A percentile compares a stretch with the other conserved stretches of the same genome.
These are phyloP conservation scores for Ophiothrix spiculata DNA, from an alignment of 35 echinoderm and acorn worm genomes.

Conservation along the genomic window DNA sequence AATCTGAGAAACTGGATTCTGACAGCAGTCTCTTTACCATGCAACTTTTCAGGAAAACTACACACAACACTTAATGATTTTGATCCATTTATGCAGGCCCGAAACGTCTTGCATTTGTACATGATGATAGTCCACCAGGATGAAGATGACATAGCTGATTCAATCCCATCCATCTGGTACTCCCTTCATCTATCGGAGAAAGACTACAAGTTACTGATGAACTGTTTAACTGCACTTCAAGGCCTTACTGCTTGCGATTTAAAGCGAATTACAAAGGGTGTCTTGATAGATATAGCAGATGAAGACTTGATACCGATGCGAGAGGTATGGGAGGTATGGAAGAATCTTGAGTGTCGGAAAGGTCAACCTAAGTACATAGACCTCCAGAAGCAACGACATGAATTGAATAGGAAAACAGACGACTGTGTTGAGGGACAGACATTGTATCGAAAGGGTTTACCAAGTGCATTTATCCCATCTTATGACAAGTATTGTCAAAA, in stretches of 20 bases:
- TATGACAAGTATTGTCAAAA: not conserved
- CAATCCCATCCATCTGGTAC: conserved; percentile 41
- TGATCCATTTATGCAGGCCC: conserved; percentile 42
- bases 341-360: not conserved
- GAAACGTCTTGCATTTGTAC: conserved; percentile 66
- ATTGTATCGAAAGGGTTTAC: not conserved
- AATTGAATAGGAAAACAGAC: not conserved
- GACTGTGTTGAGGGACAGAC: not conserved
- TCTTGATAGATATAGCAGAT: not conserved
- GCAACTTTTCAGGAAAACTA: conserved; percentile 43
- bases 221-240: conserved; percentile 3
- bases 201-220: conserved; percentile 35
- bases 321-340: conserved; percentile 42
- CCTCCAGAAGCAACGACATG: conserved; percentile 7
- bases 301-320: conserved; percentile 12
- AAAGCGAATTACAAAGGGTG: not conserved
- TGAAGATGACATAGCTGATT: not conserved
- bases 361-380: not conserved
- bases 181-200: conserved; percentile 36
- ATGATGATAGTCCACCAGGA: conserved; percentile 36
- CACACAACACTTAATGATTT: conserved; percentile 43
- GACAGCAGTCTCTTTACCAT: conserved; percentile 53
- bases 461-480: not conserved
- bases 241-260: not conserved
- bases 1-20: conserved; percentile 42